Conservation (phyloP, 2,113 vertebrate species). For the Numenius arquata region DNA sequence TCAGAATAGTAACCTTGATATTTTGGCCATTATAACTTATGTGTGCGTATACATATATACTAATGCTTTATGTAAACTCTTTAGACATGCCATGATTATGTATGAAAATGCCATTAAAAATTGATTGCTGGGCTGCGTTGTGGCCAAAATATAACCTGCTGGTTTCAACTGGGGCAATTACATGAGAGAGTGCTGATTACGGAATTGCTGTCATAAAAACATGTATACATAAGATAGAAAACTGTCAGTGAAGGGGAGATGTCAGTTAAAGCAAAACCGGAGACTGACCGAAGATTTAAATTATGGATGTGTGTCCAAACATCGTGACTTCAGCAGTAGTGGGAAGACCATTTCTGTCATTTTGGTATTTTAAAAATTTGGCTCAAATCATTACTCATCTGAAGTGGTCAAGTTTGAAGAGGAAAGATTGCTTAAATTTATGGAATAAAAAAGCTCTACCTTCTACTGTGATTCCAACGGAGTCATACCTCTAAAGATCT, state of each 20-base stretch:
- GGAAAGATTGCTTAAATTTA: not conserved
- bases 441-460: not conserved
- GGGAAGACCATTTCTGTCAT: not conserved
- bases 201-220: not conserved
- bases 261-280: not conserved
- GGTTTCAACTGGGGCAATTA: not conserved
- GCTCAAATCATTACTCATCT: not conserved
- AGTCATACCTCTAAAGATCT: not conserved
- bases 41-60: too few relatives aligned
- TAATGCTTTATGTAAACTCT: not conserved
- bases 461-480: not conserved
- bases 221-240: not conserved
- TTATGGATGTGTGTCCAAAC: not conserved
- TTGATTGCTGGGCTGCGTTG: not conserved
- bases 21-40: not conserved
- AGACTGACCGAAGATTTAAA: not conserved
- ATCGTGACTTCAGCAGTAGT: not conserved
- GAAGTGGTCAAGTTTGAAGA: not conserved
- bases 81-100: not conserved
- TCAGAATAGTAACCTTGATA: not conserved
- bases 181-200: not conserved
- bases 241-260: not conserved
- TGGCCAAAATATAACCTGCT: not conserved
- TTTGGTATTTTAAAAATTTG: not conserved
- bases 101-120: not conserved